These are phyloP conservation scores for Capreolus pygargus DNA, from an alignment of 2,113 vertebrate species.

Conservation along the genomic window DNA sequence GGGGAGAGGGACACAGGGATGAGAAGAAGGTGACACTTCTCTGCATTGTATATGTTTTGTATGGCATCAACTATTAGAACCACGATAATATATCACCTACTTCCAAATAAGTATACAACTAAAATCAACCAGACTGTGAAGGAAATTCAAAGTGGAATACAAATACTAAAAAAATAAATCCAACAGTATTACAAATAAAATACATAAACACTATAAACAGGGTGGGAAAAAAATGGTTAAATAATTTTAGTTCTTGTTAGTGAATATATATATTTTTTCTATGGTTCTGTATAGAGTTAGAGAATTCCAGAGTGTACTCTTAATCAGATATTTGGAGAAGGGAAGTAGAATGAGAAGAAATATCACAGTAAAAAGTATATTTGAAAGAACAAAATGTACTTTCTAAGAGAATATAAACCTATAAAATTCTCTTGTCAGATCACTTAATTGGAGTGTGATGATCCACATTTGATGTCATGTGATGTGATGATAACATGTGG, in stretches of 20 bases:
- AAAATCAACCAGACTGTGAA: background rate
- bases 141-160: background rate
- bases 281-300: background rate
- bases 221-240: background rate
- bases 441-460: background rate
- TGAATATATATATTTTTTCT: background rate
- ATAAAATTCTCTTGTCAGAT: background rate
- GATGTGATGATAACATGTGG: background rate
- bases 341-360: background rate
- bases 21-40: background rate
- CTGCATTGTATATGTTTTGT: background rate
- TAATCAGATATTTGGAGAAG: background rate
- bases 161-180: background rate
- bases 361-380: background rate
- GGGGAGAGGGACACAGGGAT: background rate
- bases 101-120: background rate
- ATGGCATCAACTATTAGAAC: background rate
- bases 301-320: background rate
- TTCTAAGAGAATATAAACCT: background rate
- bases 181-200: background rate
- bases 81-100: background rate
- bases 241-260: background rate
- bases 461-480: background rate
- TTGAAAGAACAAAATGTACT: background rate
- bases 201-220: background rate